Conservation (phyloP, 2,797 vertebrate genomes). For the Aulostomus chinensis region DNA sequence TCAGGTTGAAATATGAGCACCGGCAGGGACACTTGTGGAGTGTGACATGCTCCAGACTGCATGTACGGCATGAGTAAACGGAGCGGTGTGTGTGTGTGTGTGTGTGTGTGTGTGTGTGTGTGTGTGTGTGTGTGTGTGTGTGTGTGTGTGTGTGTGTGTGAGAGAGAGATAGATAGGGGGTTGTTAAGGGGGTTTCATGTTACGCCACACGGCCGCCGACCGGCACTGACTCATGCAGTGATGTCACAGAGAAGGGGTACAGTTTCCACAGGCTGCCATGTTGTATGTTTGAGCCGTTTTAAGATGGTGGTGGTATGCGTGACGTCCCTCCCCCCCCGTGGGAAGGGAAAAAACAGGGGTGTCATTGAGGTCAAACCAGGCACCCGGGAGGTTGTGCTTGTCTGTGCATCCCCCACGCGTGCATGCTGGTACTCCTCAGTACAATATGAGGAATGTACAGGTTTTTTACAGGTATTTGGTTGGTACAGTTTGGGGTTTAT, state of each 20-base stretch:
- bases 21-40: constrained; percentile 32
- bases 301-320: constrained; percentile 41
- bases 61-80: constrained; percentile 33
- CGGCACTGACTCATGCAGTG: constrained; percentile 74
- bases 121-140: neutral
- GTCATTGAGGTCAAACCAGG: too few species aligned
- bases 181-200: constrained; percentile 49
- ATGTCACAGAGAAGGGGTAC: constrained; percentile 63
- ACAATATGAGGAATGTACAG: too few species aligned
- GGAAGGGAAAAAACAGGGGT: too few species aligned
- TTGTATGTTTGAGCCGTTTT: constrained; percentile 35
- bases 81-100: neutral
- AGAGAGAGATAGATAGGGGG: too few species aligned
- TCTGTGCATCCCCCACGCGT: too few species aligned
- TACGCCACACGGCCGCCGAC: constrained; percentile 31
- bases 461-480: too few species aligned
- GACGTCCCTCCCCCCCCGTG: too few species aligned
- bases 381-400: too few species aligned
- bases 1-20: constrained; percentile 4
- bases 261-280: constrained; percentile 55
- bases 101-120: neutral
- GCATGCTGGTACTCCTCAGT: too few species aligned
- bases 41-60: constrained; percentile 34
- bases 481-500: too few species aligned
- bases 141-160: neutral